phyloP scores from a whole-genome alignment of 2,113 vertebrate genomes.

The Vimba vimba region DNA sequence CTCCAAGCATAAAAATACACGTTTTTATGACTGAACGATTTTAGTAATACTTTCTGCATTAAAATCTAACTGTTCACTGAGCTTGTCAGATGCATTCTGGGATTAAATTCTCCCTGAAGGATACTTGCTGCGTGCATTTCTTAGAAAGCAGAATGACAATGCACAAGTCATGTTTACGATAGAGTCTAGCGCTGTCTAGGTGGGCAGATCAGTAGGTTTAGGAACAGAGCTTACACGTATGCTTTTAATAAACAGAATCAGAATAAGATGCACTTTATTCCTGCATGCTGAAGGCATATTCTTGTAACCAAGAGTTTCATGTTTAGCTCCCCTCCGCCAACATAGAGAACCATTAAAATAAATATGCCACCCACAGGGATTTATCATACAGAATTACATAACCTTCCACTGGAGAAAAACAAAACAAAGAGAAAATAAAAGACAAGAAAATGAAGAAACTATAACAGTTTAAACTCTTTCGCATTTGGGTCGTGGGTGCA shows the following conservation, averaged over 20 bases:
- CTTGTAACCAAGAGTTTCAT: not conserved
- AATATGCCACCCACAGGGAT: constrained; percentile 27
- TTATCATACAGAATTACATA: constrained; percentile 33
- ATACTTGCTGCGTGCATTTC: not conserved
- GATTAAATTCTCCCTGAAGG: not conserved
- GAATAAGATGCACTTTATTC: not conserved
- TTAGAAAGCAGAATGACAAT: not conserved
- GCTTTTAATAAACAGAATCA: constrained; percentile 5
- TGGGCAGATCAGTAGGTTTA: not conserved
- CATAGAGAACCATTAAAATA: constrained; percentile 34
- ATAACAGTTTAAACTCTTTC: not conserved
- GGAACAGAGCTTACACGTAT: not conserved
- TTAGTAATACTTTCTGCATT: not conserved
- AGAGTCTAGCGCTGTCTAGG: not conserved
- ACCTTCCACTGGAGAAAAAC: not conserved
- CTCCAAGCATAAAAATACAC: not conserved
- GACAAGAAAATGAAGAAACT: constrained; percentile 6
- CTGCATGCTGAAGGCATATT: not conserved
- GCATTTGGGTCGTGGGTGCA: not conserved
- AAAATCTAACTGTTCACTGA: not conserved
- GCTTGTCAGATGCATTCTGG: not conserved
- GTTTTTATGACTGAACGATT: not conserved
- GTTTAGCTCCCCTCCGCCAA: constrained; percentile 22
- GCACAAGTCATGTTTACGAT: not conserved
- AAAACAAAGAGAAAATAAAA: not conserved